These are phyloP conservation scores for Caenorhabditis sinica DNA, from an alignment of 2,888 invertebrate genomes.

Conservation along the genomic window DNA sequence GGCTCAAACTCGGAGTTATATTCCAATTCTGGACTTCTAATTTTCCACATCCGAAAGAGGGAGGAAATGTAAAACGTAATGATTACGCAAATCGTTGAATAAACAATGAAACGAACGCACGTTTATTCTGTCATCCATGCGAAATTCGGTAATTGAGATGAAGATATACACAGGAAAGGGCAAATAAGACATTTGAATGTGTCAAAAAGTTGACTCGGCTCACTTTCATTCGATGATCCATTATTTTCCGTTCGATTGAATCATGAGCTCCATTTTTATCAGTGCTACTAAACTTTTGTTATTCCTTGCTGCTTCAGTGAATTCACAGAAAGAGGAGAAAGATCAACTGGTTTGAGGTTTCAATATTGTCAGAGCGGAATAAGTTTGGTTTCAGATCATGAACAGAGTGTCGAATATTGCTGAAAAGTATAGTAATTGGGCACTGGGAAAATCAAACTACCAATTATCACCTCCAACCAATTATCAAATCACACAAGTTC, in stretches of 20 bases:
- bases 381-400: conserved; percentile 17
- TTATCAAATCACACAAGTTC: conserved; percentile 45
- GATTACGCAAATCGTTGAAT: conserved; percentile 36
- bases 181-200: conserved; percentile 52
- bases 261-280: conserved; percentile 25
- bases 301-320: conserved; percentile 28
- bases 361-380: neutral
- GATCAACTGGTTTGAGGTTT: conserved; percentile 24
- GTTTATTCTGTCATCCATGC: conserved; percentile 40
- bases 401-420: conserved; percentile 53
- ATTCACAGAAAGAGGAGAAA: conserved; percentile 10
- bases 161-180: conserved; percentile 22
- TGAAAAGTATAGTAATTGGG: conserved; percentile 62
- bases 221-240: conserved; percentile 21
- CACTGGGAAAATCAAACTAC: conserved; percentile 34
- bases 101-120: conserved; percentile 30
- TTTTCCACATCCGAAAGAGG: neutral
- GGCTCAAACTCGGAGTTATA: neutral
- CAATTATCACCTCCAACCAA: neutral
- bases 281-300: conserved; percentile 14
- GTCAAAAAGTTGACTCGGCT: conserved; percentile 32
- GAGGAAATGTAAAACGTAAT: conserved; percentile 20
- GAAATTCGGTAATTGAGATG: conserved; percentile 14
- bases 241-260: conserved; percentile 30
- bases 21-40: neutral